These are phyloP conservation scores for Phoenicopterus ruber DNA, from an alignment of 2,113 vertebrate genomes.

Conservation along the genomic window DNA sequence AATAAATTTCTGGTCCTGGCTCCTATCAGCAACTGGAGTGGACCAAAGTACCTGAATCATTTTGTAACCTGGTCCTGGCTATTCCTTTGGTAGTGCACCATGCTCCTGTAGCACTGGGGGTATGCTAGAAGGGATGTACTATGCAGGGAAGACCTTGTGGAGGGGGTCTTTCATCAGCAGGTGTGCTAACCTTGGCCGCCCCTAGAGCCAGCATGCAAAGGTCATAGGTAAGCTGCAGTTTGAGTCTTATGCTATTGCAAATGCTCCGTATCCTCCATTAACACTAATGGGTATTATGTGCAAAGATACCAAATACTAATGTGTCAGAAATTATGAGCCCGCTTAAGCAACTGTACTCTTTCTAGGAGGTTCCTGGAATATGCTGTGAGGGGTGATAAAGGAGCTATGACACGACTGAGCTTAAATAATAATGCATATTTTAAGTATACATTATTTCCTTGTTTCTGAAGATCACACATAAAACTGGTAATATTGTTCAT, in stretches of 20 bases:
- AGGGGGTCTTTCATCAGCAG: background rate
- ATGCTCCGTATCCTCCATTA: background rate
- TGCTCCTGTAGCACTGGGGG: fast-evolving
- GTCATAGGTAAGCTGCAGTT: background rate
- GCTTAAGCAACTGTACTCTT: background rate
- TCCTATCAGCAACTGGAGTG: background rate
- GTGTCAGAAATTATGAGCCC: background rate
- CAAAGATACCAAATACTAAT: background rate
- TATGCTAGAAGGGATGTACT: background rate
- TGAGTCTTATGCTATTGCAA: background rate
- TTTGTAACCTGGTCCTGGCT: background rate
- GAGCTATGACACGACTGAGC: background rate
- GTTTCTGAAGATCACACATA: background rate
- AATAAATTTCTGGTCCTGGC: background rate
- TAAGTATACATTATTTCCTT: background rate
- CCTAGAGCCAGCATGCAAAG: background rate
- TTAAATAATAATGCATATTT: background rate
- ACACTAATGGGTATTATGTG: background rate
- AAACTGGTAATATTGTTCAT: background rate
- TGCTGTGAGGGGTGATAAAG: background rate
- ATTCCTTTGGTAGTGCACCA: background rate
- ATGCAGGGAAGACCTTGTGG: too few species aligned
- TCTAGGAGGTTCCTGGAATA: background rate
- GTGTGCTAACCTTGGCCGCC: background rate
- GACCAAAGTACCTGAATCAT: background rate